A percentile compares a stretch with the other conserved stretches of the same genome.
These are phyloP conservation scores for Lepus europaeus DNA, from an alignment of 2,113 vertebrate genomes.

Conservation along the genomic window DNA sequence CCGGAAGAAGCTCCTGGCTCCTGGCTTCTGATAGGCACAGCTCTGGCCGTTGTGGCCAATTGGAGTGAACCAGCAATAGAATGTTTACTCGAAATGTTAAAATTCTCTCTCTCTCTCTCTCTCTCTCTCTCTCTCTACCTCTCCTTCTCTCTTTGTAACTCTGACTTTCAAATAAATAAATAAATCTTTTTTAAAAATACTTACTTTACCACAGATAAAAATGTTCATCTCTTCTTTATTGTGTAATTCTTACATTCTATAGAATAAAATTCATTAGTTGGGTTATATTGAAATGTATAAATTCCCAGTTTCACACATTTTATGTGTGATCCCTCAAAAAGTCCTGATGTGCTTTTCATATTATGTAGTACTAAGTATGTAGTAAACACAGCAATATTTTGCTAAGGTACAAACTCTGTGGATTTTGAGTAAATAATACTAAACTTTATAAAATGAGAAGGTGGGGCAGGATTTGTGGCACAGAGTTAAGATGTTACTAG, in stretches of 20 bases:
- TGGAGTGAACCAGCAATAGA: too few relatives aligned
- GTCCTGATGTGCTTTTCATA: background rate
- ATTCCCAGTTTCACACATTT: background rate
- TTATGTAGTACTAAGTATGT: background rate
- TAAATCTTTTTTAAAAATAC: too few relatives aligned
- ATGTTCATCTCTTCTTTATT: background rate
- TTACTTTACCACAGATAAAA: background rate
- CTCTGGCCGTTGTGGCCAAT: too few relatives aligned
- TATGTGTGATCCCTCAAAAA: background rate
- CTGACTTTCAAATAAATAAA: too few relatives aligned
- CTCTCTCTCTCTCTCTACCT: too few relatives aligned
- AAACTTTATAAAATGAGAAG: background rate
- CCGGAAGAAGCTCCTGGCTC: too few relatives aligned
- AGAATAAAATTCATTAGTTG: conserved; percentile 9
- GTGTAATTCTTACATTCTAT: conserved; percentile 41
- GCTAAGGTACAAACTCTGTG: background rate
- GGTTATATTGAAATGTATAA: background rate
- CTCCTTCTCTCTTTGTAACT: too few relatives aligned
- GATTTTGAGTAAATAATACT: background rate
- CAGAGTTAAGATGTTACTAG: too few relatives aligned
- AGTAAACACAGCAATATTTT: background rate
- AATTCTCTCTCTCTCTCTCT: too few relatives aligned
- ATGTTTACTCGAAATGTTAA: too few relatives aligned
- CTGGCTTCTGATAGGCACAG: too few relatives aligned
- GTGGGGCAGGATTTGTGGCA: too few relatives aligned